Evolutionary conservation across 2,797 vertebrate genomes (phyloP).

Genomic region (Enteromius trimaculatus): DNA sequence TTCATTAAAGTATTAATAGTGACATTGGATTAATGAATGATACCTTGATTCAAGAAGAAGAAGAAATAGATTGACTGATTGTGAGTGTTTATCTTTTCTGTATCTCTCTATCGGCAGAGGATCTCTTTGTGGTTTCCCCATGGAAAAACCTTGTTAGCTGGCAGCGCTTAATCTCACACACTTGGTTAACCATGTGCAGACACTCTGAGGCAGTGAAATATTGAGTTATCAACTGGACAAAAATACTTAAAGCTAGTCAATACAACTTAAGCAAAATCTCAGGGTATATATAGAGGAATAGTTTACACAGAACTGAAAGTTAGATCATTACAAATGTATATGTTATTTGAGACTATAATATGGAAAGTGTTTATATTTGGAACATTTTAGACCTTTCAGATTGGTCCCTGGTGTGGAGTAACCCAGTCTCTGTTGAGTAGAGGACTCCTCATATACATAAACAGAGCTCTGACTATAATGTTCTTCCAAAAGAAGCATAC

Average conservation of each 20-base stretch:
- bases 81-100: neutral
- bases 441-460: no score
- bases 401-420: no score
- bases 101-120: neutral
- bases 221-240: conserved; percentile 8
- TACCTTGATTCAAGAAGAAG: neutral
- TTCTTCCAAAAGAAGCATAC: neutral
- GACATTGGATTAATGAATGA: neutral
- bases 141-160: neutral
- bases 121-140: conserved; percentile 8
- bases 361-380: no score
- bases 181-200: conserved; percentile 12
- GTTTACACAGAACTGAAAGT: neutral
- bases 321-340: neutral
- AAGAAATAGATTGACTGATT: neutral
- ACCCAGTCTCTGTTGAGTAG: no score
- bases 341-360: neutral
- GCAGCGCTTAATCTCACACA: conserved; percentile 5
- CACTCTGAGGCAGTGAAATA: conserved; percentile 1
- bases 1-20: neutral
- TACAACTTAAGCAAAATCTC: neutral
- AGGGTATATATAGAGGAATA: neutral
- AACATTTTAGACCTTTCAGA: no score
- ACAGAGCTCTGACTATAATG: neutral
- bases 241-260: neutral